Evolutionary conservation across 2,113 vertebrate species (phyloP), one percentile per base, ranked within the genome.

Genomic region (Hippoglossus stenolepis): DNA sequence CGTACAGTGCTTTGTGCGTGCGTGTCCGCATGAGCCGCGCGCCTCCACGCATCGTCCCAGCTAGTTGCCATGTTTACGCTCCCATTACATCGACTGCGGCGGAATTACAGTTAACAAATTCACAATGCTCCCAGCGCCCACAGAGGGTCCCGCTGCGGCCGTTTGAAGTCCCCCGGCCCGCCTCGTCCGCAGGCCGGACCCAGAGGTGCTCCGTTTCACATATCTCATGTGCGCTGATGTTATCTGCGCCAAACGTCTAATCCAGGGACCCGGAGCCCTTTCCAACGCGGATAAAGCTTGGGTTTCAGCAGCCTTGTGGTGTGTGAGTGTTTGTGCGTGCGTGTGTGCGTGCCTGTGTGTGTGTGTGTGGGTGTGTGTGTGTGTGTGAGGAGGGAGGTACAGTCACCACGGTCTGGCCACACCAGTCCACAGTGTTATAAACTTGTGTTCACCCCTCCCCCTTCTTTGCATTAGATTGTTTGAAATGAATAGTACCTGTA

Each of bases 211-310:
- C 92, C 82, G 79, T 91, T 94, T 93, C 91, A 88, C 90, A 78
- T 92, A 84, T 91, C 89, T 90, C 90, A 89, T 92, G 92, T 86
- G 91, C 76, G 85, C 87, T 82, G 93, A 94, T 94, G 86, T 90
- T 94, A 95, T 95, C 93, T 92, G 82, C 79, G 87, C 88, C 61
- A 83, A 90, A 86, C 89, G 90, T 89, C 91, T 93, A 93, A 94
- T 93, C 91, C 89, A 87, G 66, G 84, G 88, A 90, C 72, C 91
- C 83, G 72, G 80, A 87, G 85, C 91, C 90, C 85, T 92, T 91
- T 93, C 89, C 90, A 89, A 75, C 82, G 83, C 82, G 93, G 93
- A 94, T 94, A 93, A 94, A 92, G 92, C 83, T 95, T 92, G 62
- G 75, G 89, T 95, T 95, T 94, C 92, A 91, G 64, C 18, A 47